These are phyloP conservation scores for Rhynchotus rufescens DNA, from an alignment of 2,797 vertebrate species.

Conservation along the genomic window DNA sequence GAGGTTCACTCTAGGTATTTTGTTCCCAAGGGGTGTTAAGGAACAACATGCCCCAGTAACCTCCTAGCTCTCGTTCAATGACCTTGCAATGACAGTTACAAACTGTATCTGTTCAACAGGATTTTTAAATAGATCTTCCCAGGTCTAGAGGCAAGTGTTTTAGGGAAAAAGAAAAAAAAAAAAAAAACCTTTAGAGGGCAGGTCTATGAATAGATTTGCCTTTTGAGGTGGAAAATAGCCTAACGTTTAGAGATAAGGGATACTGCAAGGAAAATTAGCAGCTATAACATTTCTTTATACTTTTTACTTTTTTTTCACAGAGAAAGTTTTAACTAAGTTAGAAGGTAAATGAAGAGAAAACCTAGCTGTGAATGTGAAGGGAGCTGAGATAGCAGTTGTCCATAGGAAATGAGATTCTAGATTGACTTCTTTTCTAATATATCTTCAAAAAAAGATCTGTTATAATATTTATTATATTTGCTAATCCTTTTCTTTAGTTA, in stretches of 20 bases:
- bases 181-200: background rate
- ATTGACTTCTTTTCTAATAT: background rate
- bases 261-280: background rate
- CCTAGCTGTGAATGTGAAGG: background rate
- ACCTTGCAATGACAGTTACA: conserved; percentile 42
- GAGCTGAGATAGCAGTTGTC: background rate
- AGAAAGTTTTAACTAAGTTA: background rate
- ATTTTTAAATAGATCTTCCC: conserved; percentile 48
- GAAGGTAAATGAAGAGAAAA: background rate
- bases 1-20: conserved; percentile 21
- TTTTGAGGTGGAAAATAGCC: background rate
- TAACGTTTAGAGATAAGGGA: background rate
- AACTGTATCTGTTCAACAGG: conserved; percentile 32
- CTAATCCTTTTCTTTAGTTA: background rate
- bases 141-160: conserved; percentile 6
- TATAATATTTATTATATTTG: background rate
- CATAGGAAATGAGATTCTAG: background rate
- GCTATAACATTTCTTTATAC: fast-evolving
- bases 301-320: background rate
- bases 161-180: background rate
- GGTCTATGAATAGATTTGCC: background rate
- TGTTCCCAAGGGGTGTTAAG: conserved; percentile 45
- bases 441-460: background rate
- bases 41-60: conserved; percentile 65
- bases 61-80: conserved; percentile 15